phyloP scores from a whole-genome alignment of 2,113 vertebrate genomes.

The Numida meleagris region DNA sequence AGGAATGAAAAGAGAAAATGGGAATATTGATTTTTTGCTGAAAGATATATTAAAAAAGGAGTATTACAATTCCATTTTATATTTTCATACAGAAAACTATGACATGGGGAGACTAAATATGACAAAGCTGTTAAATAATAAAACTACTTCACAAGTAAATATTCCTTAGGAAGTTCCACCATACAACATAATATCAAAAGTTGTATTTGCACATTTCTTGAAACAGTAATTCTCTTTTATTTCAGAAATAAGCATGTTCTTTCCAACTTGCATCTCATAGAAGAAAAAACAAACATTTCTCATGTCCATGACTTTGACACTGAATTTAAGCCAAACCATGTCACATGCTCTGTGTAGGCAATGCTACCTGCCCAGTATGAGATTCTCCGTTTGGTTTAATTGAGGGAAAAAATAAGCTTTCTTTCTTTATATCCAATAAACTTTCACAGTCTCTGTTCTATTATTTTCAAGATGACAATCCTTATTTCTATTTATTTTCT shows the following conservation, averaged over 20 bases:
- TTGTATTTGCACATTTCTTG: background rate
- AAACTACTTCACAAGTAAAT: background rate
- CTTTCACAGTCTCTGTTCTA: background rate
- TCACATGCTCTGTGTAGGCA: background rate
- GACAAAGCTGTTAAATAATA: conserved; percentile 2
- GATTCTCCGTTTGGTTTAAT: background rate
- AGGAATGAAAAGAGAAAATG: conserved; percentile 43
- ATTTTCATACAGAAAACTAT: background rate
- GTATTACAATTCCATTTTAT: background rate
- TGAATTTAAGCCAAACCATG: background rate
- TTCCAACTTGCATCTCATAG: background rate
- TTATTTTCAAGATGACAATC: background rate
- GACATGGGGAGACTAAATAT: background rate
- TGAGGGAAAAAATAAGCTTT: background rate
- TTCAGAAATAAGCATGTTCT: background rate
- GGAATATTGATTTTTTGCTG: conserved; percentile 56
- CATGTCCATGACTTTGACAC: background rate
- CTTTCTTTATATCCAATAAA: background rate
- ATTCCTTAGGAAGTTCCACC: background rate
- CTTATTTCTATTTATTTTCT: background rate
- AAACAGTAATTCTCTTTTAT: background rate
- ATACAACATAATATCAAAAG: background rate
- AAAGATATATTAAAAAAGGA: conserved; percentile 13
- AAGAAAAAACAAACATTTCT: background rate
- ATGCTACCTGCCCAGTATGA: no score